Evolutionary conservation across 2,113 vertebrate species (phyloP).

Genomic region (Callionymus lyra): DNA sequence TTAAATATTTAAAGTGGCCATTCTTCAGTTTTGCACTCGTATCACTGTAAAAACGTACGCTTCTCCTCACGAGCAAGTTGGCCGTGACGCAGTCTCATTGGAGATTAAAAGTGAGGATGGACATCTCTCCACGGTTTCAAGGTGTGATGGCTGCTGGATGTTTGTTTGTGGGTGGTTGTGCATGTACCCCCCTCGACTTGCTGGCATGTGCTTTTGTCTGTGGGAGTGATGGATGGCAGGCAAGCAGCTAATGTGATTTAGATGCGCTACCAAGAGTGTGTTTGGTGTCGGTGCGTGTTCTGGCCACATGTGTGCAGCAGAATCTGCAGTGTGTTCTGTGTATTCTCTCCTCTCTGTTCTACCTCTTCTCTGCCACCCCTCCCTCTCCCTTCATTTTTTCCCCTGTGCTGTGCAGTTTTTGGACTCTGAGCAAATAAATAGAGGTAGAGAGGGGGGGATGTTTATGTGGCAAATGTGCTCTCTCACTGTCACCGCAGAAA

Average conservation of each 20-base stretch:
- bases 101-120: conserved; percentile 22
- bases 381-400: conserved; percentile 20
- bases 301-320: conserved; percentile 30
- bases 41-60: no score
- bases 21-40: no score
- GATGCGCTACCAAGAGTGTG: conserved; percentile 53
- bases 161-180: conserved; percentile 41
- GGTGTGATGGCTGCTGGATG: conserved; percentile 35
- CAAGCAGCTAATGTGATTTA: conserved; percentile 69
- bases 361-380: conserved; percentile 6
- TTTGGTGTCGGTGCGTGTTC: conserved; percentile 5
- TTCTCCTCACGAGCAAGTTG: no score
- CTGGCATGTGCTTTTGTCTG: conserved; percentile 59
- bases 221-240: conserved; percentile 69
- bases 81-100: conserved; percentile 2
- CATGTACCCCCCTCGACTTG: conserved; percentile 53
- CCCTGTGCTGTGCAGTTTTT: conserved; percentile 54
- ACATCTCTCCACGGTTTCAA: conserved; percentile 31
- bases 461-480: conserved; percentile 38
- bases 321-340: conserved; percentile 41
- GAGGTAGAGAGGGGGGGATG: conserved; percentile 14
- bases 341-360: conserved; percentile 9
- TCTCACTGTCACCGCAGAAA: conserved; percentile 34
- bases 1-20: conserved; percentile 54
- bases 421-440: conserved; percentile 53